phyloP scores from a whole-genome alignment of 2,113 vertebrate species.

The Crotalus horridus region DNA sequence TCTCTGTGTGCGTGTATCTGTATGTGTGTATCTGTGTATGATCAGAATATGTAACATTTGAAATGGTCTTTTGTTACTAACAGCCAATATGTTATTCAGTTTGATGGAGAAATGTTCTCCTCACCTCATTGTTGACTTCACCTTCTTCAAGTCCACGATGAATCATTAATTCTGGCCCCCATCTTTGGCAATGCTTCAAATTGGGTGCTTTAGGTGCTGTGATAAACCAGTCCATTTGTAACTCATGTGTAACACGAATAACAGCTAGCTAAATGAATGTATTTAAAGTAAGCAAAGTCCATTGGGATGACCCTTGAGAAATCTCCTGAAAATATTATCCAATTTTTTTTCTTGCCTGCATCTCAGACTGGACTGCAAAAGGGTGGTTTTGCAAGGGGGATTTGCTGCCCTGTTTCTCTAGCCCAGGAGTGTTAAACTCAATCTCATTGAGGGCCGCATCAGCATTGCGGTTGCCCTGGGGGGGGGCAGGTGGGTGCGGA shows the following conservation, averaged over 20 bases:
- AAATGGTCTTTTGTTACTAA: background rate
- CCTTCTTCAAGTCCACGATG: background rate
- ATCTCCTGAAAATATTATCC: background rate
- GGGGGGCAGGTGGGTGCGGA: background rate
- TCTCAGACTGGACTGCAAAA: background rate
- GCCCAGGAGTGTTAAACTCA: no score
- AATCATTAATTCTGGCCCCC: background rate
- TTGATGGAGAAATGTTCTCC: background rate
- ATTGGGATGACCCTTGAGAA: background rate
- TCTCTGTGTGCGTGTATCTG: no score
- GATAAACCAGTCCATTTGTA: background rate
- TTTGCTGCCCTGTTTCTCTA: background rate
- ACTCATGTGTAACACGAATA: background rate
- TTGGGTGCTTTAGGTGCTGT: background rate
- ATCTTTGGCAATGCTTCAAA: background rate
- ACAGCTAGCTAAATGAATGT: background rate
- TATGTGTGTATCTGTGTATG: background rate
- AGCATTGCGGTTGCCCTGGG: no score
- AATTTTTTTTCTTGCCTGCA: background rate
- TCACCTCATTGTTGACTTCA: background rate
- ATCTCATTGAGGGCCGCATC: no score
- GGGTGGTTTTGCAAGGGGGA: background rate
- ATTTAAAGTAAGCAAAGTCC: background rate
- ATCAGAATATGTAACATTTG: background rate
- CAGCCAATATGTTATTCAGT: background rate